Evolutionary conservation across 2,113 vertebrate genomes (phyloP).

Genomic region (Petaurus breviceps): DNA sequence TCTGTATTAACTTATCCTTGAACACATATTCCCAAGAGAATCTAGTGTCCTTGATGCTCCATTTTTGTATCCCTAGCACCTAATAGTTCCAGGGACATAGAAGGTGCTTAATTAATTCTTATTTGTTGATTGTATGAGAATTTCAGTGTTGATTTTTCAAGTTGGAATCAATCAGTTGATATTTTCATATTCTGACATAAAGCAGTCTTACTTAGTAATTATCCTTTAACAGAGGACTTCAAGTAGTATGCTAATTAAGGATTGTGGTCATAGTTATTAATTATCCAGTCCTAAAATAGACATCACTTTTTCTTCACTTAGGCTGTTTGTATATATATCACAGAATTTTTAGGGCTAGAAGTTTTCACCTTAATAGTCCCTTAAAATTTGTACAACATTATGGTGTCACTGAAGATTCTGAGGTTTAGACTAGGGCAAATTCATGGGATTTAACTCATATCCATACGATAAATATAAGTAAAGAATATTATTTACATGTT

Average conservation of each 20-base stretch:
- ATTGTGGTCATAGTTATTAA: constrained; percentile 21
- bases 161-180: background rate
- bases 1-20: background rate
- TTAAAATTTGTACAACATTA: background rate
- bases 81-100: background rate
- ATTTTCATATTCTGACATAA: background rate
- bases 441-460: background rate
- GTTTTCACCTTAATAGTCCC: too few relatives aligned
- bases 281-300: background rate
- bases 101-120: background rate
- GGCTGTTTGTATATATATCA: background rate
- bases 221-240: background rate
- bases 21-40: background rate
- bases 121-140: background rate
- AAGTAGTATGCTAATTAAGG: constrained; percentile 18
- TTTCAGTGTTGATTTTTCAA: background rate
- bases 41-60: background rate
- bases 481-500: background rate
- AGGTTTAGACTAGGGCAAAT: background rate
- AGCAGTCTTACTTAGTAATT: background rate
- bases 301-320: constrained; percentile 9
- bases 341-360: background rate
- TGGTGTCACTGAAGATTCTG: background rate
- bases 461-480: background rate
- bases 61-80: background rate